Base-by-base conservation (phyloP, 1,140 invertebrate species). In the Trichomalopsis sarcophagae region DNA sequence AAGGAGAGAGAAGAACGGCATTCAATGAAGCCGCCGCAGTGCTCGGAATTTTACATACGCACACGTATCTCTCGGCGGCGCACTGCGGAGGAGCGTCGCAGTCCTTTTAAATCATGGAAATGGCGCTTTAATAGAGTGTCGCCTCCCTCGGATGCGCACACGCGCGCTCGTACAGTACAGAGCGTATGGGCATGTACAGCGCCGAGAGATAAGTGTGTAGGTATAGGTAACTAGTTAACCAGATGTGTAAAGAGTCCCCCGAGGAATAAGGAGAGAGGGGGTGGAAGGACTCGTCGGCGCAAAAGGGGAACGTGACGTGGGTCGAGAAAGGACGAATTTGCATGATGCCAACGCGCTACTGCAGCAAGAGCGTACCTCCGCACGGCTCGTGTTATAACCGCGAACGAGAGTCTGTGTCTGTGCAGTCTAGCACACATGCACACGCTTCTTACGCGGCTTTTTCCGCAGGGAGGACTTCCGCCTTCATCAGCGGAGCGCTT, bases 151-250 rank as follows among this genome's bases (percentile, higher is more conserved):
- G 73, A 82, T 71, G 68, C 68, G 68, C 27, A 27, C 27, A 27
- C 27, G 27, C 5, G 66, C 71, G 44, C 21, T 0, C 33, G 33
- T 36, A 36, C 40, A 76, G 74, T 17, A 71, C 69, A 9, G 69
- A 36, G 17, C 27, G 77, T 83, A 84, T 78, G 66, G 47, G 23
- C 27, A 71, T 17, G 78, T 50, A 71, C 40, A 71, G 74, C 10
- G 27, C n/a, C 40, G 14, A 80, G 36, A 68, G 36, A 68, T 81
- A 69, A 76, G 82, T 80, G 66, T 81, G 71, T 68, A 86, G 27
- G 40, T 81, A 85, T 87, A 80, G 81, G 75, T 69, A 87, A 85
- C 81, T 85, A 87, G 86, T 87, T 85, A 87, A 85, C 40, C 80
- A 84, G 71, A 87, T 81, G 84, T 83, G 83, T 80, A 87, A 84